Base-by-base conservation (phyloP, 2,888 invertebrate genomes). In the Eumacrocentrus americanus region DNA sequence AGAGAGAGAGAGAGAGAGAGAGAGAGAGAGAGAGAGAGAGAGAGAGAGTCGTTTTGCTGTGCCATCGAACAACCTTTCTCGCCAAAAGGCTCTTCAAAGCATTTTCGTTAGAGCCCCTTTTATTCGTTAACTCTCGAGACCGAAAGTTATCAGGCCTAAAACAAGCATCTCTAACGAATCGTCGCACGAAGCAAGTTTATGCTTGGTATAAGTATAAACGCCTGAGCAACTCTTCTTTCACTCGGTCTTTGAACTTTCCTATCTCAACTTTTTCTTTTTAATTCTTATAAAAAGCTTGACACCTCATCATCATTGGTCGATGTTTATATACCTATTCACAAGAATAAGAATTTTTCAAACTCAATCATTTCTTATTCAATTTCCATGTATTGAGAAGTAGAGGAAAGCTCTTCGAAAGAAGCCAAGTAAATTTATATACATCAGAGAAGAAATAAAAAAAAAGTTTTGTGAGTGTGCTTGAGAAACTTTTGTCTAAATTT, bases 91-190 rank as follows among this genome's bases (percentile, higher is more conserved):
- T 40, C 40, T 40, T 52, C 52, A 52, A 52, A 40, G 52, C 52
- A 22, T 37, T 38, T 35, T 51, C 9, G 18, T 22, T 14, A 52
- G 23, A 20, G 37, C 23, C 12, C 23, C 23, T 22, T 38, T 22
- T 48, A n/a, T n/a, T n/a, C n/a, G n/a, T n/a, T n/a, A n/a, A n/a
- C n/a, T n/a, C n/a, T 42, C 22, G 9, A 20, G 9, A 20, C 23
- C 29, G 22, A 62, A 64, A 64, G 54, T 65, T 61, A 63, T 59
- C 61, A 61, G 47, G 59, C 50, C 50, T 51, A 23, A 58, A 62
- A 66, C 66, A 66, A 63, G 60, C 57, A n/a, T 58, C 57, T 60
- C 64, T 66, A 64, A 66, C 63, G 64, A 66, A 66, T 66, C 61
- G 62, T 66, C 58, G 25, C 42, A 35, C 50, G 53, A 12, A 40